These are phyloP conservation scores for Cryptomyrus ogoouensis DNA, from an alignment of 2,113 vertebrate species.

Conservation along the genomic window DNA sequence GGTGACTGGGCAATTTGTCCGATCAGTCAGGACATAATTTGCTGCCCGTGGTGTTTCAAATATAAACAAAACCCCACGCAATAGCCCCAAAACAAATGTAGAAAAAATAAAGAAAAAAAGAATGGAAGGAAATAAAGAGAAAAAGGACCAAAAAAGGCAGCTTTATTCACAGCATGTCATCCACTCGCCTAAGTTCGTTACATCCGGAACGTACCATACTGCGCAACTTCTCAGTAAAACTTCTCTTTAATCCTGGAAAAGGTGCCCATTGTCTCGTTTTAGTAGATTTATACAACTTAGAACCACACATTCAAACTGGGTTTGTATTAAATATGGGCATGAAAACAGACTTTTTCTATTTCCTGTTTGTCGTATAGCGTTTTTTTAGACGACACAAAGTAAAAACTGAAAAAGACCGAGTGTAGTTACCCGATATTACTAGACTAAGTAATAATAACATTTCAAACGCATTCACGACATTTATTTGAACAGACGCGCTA, in stretches of 20 bases:
- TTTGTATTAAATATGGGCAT: neutral
- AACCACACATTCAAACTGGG: neutral
- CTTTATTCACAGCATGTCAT: neutral
- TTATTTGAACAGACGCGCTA: neutral
- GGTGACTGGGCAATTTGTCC: neutral
- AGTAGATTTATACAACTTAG: neutral
- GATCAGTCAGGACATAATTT: neutral
- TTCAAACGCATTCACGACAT: neutral
- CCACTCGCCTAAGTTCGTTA: neutral
- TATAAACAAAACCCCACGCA: neutral
- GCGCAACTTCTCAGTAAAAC: neutral
- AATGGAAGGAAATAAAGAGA: neutral
- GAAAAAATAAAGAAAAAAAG: too few relatives aligned
- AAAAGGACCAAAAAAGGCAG: neutral
- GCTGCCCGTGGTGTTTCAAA: neutral
- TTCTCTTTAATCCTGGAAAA: neutral
- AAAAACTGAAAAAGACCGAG: neutral
- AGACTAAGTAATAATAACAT: neutral
- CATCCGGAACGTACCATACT: neutral
- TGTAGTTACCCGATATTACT: neutral
- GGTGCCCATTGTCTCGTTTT: neutral
- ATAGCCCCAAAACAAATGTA: neutral
- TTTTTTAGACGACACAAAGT: neutral
- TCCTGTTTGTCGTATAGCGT: neutral
- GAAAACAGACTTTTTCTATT: neutral